Conservation (phyloP, 35 echinoderm and acorn worm genomes). For the Hemicentrotus pulcherrimus region DNA sequence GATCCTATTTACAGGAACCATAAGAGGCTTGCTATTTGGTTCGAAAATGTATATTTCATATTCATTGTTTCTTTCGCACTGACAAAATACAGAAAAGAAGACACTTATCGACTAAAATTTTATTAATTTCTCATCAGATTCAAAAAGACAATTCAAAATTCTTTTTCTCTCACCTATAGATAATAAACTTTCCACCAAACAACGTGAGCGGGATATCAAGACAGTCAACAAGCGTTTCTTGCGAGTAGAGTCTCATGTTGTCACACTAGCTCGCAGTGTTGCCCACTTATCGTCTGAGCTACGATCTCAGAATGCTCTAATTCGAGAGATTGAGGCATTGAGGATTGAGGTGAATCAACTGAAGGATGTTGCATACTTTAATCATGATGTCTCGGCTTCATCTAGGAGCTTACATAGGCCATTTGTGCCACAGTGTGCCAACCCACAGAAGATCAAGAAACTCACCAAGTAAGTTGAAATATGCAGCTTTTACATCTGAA, state of each 20-base stretch:
- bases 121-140: too few species aligned
- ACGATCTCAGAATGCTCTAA: slow-evolving; percentile 76
- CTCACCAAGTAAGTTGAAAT: slow-evolving; percentile 98
- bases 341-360: slow-evolving; percentile 73
- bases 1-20: too few species aligned
- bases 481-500: background rate
- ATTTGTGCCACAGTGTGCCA: slow-evolving; percentile 68
- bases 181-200: slow-evolving; percentile 61
- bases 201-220: slow-evolving; percentile 84
- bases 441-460: slow-evolving; percentile 88
- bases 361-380: slow-evolving; percentile 62
- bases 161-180: background rate
- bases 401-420: slow-evolving; percentile 7
- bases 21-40: too few species aligned
- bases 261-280: slow-evolving; percentile 96
- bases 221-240: slow-evolving; percentile 84
- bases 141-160: background rate
- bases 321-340: slow-evolving; percentile 73
- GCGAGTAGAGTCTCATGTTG: slow-evolving; percentile 91
- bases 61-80: background rate
- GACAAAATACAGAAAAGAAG: background rate
- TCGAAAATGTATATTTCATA: background rate
- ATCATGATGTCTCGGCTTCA: background rate
- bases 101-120: background rate
- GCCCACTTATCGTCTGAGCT: slow-evolving; percentile 94